Base-by-base conservation (phyloP, 1,140 invertebrate genomes). In the Eciton burchellii region DNA sequence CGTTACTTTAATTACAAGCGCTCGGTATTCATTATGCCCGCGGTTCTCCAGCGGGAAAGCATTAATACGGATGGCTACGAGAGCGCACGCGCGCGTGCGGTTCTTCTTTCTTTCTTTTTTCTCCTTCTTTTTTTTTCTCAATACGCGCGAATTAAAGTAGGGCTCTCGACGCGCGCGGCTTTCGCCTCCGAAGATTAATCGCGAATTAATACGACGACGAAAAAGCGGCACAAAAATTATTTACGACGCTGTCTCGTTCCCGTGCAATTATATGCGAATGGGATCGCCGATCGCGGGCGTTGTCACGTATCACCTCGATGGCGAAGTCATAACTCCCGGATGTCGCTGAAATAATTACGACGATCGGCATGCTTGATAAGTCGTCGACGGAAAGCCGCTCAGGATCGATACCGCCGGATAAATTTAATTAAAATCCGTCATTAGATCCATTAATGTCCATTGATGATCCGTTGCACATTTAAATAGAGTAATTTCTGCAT, bases 151-250 rank as follows among this genome's bases (percentile, higher is more conserved):
- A 16, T 49, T 63, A 52, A 76, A 76, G 72, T 76, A 76, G 72
- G 59, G 19, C 72, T 76, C 72, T 76, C 72, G 43, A 74, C n/a
- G n/a, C 3, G 24, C 14, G 41, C 24, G 72, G 63, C 72, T 76
- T 76, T 76, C 72, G 72, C 72, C 59, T 63, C n/a, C 43, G 57
- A 76, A 76, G 72, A 76, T 76, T 76, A 76, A 76, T 76, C 59
- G 72, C 59, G n/a, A 76, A 76, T 76, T 76, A 76, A 76, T 76
- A 76, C 72, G 72, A 63, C 59, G 59, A 63, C 59, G 72, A 76
- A 76, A 76, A 76, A 76, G 72, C 72, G 72, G 43, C 35, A 76
- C 59, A 76, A 76, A 76, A 76, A 76, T 62, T 63, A 63, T 63
- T 76, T 76, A 63, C 19, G 59, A 63, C 12, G 43, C 72, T 76